These are phyloP conservation scores for Drosophila kurseongensis DNA, from an alignment of 1,140 invertebrate species.

Conservation along the genomic window DNA sequence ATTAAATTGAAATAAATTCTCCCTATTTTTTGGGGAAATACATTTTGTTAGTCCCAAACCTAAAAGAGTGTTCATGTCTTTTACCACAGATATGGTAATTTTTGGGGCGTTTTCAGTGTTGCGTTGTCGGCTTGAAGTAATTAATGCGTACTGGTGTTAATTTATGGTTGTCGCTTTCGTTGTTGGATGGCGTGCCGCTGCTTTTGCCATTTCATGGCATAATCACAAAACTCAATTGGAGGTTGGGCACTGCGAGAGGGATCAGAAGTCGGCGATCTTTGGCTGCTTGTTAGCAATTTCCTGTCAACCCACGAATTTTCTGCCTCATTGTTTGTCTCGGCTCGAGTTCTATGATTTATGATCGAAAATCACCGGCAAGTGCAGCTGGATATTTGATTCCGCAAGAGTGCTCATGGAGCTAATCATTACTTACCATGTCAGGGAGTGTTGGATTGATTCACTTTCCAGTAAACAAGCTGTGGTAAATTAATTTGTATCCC, in stretches of 20 bases:
- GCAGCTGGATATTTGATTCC: constrained; percentile 17
- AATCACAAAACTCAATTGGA: constrained; percentile 47
- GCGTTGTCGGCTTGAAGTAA: constrained; percentile 44
- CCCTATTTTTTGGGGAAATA: too few species aligned
- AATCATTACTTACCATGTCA: constrained; percentile 6
- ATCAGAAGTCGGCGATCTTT: constrained; percentile 49
- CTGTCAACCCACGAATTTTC: constrained; percentile 48
- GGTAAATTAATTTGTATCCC: background rate
- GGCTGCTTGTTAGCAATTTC: constrained; percentile 50
- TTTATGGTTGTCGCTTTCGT: constrained; percentile 54
- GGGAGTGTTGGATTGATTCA: background rate
- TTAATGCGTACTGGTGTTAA: constrained; percentile 53
- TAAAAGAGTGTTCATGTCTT: constrained; percentile 8
- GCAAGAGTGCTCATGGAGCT: constrained; percentile 3
- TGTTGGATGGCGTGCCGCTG: constrained; percentile 43
- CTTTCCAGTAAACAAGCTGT: too few species aligned
- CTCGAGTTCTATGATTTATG: constrained; percentile 30
- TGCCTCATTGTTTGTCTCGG: constrained; percentile 22
- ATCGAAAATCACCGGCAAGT: constrained; percentile 18
- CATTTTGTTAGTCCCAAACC: too few species aligned
- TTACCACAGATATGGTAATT: background rate
- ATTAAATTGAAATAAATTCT: too few species aligned
- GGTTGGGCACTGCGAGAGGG: constrained; percentile 34
- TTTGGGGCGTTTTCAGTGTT: constrained; percentile 33
- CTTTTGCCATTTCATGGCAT: constrained; percentile 25